Conservation (phyloP, 2,797 vertebrate species). For the Rhodeus uyekii region DNA sequence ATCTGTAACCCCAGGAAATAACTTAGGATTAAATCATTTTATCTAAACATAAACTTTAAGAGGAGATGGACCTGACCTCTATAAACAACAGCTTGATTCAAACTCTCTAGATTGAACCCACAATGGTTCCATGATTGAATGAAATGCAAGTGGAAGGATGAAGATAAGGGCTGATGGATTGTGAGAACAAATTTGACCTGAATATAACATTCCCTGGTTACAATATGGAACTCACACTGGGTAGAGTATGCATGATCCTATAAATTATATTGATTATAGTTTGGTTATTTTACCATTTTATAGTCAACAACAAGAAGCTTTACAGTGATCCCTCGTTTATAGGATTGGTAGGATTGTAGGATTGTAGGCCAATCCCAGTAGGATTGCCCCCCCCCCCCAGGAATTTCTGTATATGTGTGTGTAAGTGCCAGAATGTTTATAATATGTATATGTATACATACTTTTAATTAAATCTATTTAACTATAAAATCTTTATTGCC, state of each 20-base stretch:
- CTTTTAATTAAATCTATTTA: no score
- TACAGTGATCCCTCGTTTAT: no score
- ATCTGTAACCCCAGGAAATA: conserved; percentile 36
- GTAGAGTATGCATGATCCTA: background rate
- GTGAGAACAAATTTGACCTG: background rate
- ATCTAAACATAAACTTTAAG: conserved; percentile 44
- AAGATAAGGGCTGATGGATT: conserved; percentile 11
- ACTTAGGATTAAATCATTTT: conserved; percentile 31
- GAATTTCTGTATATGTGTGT: no score
- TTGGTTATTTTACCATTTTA: background rate
- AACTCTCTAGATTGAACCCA: conserved; percentile 4
- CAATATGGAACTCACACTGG: no score
- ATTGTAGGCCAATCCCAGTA: no score
- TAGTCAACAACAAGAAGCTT: no score
- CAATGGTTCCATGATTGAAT: conserved; percentile 22
- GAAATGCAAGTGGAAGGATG: background rate
- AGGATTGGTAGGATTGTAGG: no score
- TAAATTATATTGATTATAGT: background rate
- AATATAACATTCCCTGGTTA: background rate
- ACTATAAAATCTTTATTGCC: no score
- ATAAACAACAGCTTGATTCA: conserved; percentile 46
- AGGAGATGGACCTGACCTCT: conserved; percentile 35
- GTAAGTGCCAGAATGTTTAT: no score
- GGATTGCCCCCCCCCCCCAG: no score
- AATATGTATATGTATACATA: no score